Evolutionary conservation across 2,113 vertebrate species (phyloP).

Genomic region (Otus sunia): DNA sequence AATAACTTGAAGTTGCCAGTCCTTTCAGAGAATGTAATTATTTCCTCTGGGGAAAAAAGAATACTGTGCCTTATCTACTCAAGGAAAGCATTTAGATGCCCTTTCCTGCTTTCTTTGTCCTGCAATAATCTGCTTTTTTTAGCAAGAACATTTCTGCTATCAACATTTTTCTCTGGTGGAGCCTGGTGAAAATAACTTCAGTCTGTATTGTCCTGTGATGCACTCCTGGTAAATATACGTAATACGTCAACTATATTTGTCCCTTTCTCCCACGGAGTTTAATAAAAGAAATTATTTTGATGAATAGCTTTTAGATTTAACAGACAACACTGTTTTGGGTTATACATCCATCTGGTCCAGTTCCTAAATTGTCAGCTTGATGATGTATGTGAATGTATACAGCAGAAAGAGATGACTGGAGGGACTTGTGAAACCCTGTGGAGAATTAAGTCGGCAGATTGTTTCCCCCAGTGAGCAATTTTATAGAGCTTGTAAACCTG

Average conservation of each 20-base stretch:
- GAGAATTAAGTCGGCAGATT: not conserved
- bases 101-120: conserved; percentile 37
- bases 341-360: conserved; percentile 33
- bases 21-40: conserved; percentile 34
- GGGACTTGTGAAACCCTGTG: conserved; percentile 9
- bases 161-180: conserved; percentile 14
- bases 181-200: not conserved
- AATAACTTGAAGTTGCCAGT: conserved; percentile 31
- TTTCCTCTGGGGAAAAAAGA: conserved; percentile 18
- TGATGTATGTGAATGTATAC: conserved; percentile 10
- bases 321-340: conserved; percentile 24
- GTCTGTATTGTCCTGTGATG: not conserved
- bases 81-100: conserved; percentile 56
- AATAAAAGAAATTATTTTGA: conserved; percentile 38
- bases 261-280: not conserved
- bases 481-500: not conserved
- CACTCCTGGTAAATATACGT: accelerated
- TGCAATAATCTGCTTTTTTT: conserved; percentile 2
- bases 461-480: not conserved
- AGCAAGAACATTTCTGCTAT: conserved; percentile 55
- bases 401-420: conserved; percentile 36
- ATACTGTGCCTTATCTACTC: conserved; percentile 54
- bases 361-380: conserved; percentile 2
- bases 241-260: not conserved
- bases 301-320: conserved; percentile 43